Base-by-base conservation (phyloP, 2,113 vertebrate genomes). In the Sapayoa aenigma region DNA sequence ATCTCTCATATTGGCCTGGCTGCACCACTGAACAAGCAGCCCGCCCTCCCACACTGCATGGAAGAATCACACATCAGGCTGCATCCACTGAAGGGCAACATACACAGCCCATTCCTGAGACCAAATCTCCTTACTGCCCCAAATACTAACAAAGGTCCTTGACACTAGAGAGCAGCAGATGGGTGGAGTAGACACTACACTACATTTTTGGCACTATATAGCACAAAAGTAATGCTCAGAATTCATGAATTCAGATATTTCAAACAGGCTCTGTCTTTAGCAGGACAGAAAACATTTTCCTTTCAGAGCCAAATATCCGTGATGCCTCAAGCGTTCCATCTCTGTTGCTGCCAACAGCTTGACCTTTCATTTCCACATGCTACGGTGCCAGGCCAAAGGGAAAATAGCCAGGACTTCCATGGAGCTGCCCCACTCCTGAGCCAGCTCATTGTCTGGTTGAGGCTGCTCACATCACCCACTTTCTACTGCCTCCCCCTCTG, bases 251-350 rank as follows among this genome's bases (percentile, higher is more conserved):
- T 62, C 5, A 11, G 7, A 3, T 27, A 53, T 87, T 95, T 90
- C 69, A 84, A 74, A 55, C 6, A 82, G 42, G 5, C 52, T 47
- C 66, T 66, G 37, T 63, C 30, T 46, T 81, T 25, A 55, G 14
- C 27, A 24, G 22, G 46, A 50, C 22, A 87, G 42, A 74, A 92
- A 90, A 66, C 0, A 10, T 69, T 89, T 81, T 77, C 11, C 18
- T 87, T 72, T 85, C 33, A 47, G 35, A 94, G 27, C 13, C 31
- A 11, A 72, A 15, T 33, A 78, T 39, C 60, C 18, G 0, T 35
- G 73, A 75, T 52, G 56, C 60, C 66, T 94, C 50, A 75, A 41
- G 56, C 27, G 87, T 89, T 96, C 89, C 56, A 37, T n/a, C 17
- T 65, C 66, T 58, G 12, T 56, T 82, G 35, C 74, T 94, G 90